Evolutionary conservation across 2,888 invertebrate genomes (phyloP), one percentile per base, ranked within the genome.

Genomic region (Buathra laborator): DNA sequence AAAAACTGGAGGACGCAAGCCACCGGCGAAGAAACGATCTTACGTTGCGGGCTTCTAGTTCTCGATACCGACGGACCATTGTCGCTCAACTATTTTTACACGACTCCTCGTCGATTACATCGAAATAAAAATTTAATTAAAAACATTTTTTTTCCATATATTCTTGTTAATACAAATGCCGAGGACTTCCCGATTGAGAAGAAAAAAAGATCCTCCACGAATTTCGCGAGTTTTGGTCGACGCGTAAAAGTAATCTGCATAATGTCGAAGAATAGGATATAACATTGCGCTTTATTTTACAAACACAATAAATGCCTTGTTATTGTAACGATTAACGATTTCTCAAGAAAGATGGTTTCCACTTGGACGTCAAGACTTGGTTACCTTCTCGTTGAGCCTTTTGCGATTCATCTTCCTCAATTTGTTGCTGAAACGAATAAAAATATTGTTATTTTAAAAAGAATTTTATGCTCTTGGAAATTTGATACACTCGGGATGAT

Each of bases 351-450:
- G 92, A 91, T 43, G 92, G 91, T 79, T 90, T 91, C 93, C 93
- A 93, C 37, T 87, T 91, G 56, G 92, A 90, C 51, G 89, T 87
- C 78, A 90, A 83, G 62, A 88, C 84, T 87, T 90, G 88, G 43
- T 76, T 88, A 64, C 72, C 87, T 53, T 92, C 89, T 76, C 91
- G 89, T 80, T 91, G 90, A 3, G 89, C 88, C 82, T 92, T 92
- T 51, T 84, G 90, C 32, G 86, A 87, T 87, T 93, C 91, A 75
- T 93, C 92, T 71, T 93, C 93, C 79, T 93, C 91, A 75, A 93
- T 89, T 89, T 94, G 93, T 83, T 91, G 88, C 92, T 93, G 81
- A 14, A 87, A 88, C 67, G 56, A 70, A 70, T 68, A 46, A 56
- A 1, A 56, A 48, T 7, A 16, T 46, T n/a, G 19, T 48, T 32